phyloP scores from a whole-genome alignment of 1,140 invertebrate species.

The Cyclina sinensis region DNA sequence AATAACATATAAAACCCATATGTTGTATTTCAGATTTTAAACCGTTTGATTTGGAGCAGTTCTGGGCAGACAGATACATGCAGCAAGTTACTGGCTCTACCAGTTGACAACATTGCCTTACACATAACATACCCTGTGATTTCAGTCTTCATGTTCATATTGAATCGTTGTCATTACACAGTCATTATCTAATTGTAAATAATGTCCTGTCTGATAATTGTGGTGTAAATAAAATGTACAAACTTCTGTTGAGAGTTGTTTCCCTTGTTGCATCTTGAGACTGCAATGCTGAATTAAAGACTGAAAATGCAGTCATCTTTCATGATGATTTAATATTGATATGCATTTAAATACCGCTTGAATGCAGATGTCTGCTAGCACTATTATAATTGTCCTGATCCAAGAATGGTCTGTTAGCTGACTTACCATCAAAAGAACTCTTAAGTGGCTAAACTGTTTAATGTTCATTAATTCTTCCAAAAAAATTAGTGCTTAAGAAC shows the following conservation, averaged over 20 bases:
- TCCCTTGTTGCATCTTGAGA: background rate
- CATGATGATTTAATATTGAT: no score
- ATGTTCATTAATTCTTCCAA: no score
- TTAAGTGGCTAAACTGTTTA: no score
- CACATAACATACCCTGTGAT: constrained; percentile 10
- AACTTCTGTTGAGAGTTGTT: background rate
- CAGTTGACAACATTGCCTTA: constrained; percentile 50
- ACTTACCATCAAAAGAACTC: no score
- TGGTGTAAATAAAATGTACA: constrained; percentile 57
- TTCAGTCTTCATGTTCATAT: constrained; percentile 26
- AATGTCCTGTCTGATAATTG: background rate
- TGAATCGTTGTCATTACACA: constrained; percentile 57
- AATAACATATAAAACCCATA: constrained; percentile 10
- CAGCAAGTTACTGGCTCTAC: constrained; percentile 51
- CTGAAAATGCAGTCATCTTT: no score
- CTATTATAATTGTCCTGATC: no score
- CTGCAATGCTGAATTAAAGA: no score
- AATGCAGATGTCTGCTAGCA: no score
- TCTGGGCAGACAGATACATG: constrained; percentile 67
- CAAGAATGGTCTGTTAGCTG: no score
- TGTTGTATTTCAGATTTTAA: constrained; percentile 73
- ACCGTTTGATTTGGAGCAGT: constrained; percentile 76
- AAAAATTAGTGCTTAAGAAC: no score
- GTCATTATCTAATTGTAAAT: constrained; percentile 50
- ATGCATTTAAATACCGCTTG: no score